These are phyloP conservation scores for Halcyon chelicuti DNA, from an alignment of 2,797 vertebrate genomes.

Conservation along the genomic window DNA sequence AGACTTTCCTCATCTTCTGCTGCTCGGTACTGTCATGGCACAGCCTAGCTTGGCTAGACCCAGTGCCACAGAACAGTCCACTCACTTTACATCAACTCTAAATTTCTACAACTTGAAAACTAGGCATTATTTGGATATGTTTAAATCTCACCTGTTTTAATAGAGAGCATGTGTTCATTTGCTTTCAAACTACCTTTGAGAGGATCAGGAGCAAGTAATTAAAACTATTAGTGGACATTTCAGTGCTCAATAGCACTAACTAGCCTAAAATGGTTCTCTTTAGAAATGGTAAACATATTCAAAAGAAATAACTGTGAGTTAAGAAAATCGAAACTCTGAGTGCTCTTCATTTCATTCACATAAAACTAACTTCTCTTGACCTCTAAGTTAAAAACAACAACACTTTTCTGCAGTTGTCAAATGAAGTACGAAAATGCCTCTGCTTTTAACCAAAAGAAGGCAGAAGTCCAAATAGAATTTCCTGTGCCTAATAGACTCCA, in stretches of 20 bases:
- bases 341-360: not conserved
- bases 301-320: not conserved
- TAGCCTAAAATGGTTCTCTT: conserved; percentile 2
- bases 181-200: conserved; percentile 39
- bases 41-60: not conserved
- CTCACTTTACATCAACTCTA: not conserved
- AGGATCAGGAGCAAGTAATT: conserved; percentile 18
- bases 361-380: not conserved
- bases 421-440: not conserved
- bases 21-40: not conserved
- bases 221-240: conserved; percentile 47
- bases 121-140: not conserved
- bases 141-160: conserved; percentile 40
- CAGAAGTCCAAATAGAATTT: not conserved
- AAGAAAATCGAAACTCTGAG: not conserved
- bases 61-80: not conserved
- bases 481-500: not conserved
- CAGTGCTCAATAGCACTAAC: not conserved
- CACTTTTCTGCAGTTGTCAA: not conserved
- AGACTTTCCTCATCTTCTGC: not conserved
- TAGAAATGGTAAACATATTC: not conserved
- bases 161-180: conserved; percentile 13
- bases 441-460: not conserved
- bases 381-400: not conserved
- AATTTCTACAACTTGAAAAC: conserved; percentile 1